These are phyloP conservation scores for Cryptus armator DNA, from an alignment of 2,888 invertebrate species.

Conservation along the genomic window DNA sequence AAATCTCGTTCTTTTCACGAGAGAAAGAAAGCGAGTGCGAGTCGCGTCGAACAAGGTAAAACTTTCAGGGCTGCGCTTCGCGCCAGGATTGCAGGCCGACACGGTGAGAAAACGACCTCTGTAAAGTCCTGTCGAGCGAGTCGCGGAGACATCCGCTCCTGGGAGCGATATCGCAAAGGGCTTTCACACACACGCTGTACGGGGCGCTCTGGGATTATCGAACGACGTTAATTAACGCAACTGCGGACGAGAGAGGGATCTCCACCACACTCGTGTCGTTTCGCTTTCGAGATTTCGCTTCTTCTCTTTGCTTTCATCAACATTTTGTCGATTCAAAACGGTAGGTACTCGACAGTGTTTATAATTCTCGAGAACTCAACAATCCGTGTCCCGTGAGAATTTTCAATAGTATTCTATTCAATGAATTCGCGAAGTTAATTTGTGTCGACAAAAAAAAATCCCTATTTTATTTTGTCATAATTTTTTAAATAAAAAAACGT, in stretches of 20 bases:
- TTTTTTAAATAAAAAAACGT: background rate
- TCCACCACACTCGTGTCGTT: background rate
- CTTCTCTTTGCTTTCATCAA: too few species aligned
- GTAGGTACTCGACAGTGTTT: too few species aligned
- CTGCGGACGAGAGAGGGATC: background rate
- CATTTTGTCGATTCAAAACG: too few species aligned
- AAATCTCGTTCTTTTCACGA: constrained; percentile 20
- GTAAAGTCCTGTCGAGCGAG: constrained; percentile 7
- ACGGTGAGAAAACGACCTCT: background rate
- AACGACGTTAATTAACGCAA: constrained; percentile 40
- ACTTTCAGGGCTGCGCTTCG: constrained; percentile 11
- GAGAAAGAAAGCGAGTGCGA: background rate
- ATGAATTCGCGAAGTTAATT: background rate
- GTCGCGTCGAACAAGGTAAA: constrained; percentile 2
- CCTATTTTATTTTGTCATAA: background rate
- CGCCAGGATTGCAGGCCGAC: background rate
- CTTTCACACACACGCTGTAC: background rate
- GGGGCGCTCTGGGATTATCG: constrained; percentile 38
- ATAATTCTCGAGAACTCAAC: too few species aligned
- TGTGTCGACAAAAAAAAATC: background rate
- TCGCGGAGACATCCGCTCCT: constrained; percentile 11
- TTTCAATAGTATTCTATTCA: background rate
- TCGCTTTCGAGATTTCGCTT: background rate
- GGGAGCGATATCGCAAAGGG: constrained; percentile 35
- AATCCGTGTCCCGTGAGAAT: too few species aligned